Evolutionary conservation across 2,797 vertebrate genomes (phyloP).

Genomic region (Triplophysa yarkandensis): DNA sequence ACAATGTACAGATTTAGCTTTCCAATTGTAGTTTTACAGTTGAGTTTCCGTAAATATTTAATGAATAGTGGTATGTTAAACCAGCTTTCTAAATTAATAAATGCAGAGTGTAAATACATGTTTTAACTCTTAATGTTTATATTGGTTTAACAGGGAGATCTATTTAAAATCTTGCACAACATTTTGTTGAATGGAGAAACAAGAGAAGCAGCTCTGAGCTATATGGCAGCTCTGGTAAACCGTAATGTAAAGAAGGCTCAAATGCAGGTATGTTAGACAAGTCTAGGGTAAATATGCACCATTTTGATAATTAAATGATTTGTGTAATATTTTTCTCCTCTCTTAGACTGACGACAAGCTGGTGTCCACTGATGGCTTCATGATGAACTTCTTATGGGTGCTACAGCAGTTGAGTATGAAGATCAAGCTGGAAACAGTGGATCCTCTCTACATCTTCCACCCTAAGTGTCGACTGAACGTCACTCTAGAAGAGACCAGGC

Average conservation of each 20-base stretch:
- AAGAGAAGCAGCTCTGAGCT: constrained; percentile 90
- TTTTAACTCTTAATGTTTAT: not conserved
- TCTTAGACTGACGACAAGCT: constrained; percentile 92
- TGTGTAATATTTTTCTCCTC: not conserved
- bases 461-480: constrained; percentile 90
- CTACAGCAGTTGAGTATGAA: constrained; percentile 97
- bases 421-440: constrained; percentile 97
- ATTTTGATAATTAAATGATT: not conserved
- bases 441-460: constrained; percentile 95
- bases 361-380: constrained; percentile 97
- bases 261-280: constrained; percentile 87
- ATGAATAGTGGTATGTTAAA: no score
- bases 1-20: no score
- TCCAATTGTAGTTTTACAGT: no score
- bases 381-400: constrained; percentile 98
- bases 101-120: no score
- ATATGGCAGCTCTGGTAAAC: constrained; percentile 95
- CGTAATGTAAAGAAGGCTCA: constrained; percentile 98
- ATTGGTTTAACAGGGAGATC: constrained; percentile 82
- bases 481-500: constrained; percentile 88
- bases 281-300: no score
- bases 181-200: constrained; percentile 95
- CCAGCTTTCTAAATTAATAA: no score
- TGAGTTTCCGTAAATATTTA: no score
- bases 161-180: constrained; percentile 96